phyloP scores from a whole-genome alignment of 2,888 invertebrate species.

The Idaea dimidiata region DNA sequence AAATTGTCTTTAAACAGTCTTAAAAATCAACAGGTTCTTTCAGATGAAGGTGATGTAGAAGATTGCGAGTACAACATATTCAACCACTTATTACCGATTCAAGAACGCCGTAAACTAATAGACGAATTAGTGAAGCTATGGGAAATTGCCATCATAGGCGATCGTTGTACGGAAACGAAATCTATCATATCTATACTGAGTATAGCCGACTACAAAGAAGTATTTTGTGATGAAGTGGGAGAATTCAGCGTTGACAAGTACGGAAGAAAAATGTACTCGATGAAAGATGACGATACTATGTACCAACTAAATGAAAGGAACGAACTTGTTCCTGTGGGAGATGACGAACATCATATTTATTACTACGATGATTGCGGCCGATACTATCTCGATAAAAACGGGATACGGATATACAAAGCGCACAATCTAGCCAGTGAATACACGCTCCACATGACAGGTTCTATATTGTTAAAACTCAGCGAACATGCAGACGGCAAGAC shows the following conservation, averaged over 20 bases:
- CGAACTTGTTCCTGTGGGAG: slow-evolving; percentile 31
- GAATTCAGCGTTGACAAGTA: slow-evolving; percentile 36
- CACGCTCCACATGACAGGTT: slow-evolving; percentile 26
- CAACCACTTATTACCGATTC: slow-evolving; percentile 39
- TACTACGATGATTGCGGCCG: slow-evolving; percentile 45
- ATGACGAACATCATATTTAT: slow-evolving; percentile 39
- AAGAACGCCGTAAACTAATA: slow-evolving; percentile 37
- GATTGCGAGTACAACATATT: slow-evolving; percentile 31
- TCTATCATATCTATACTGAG: slow-evolving; percentile 44
- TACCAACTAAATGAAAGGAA: slow-evolving; percentile 40
- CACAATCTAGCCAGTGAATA: slow-evolving; percentile 37
- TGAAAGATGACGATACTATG: slow-evolving; percentile 18
- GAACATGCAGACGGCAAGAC: slow-evolving; percentile 32
- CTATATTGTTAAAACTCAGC: slow-evolving; percentile 30
- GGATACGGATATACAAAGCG: slow-evolving; percentile 36
- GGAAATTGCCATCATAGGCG: slow-evolving; percentile 29
- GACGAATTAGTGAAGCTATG: slow-evolving; percentile 37
- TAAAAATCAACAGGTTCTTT: slow-evolving; percentile 17
- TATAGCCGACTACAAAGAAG: slow-evolving; percentile 33
- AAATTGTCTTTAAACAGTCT: slow-evolving; percentile 32
- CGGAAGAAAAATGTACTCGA: slow-evolving; percentile 41
- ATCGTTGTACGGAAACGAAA: slow-evolving; percentile 16
- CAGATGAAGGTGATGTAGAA: slow-evolving; percentile 4
- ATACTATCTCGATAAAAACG: slow-evolving; percentile 32
- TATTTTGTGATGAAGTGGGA: slow-evolving; percentile 36